phyloP scores from a whole-genome alignment of 2,888 invertebrate genomes.

The Luperina nickerlii region DNA sequence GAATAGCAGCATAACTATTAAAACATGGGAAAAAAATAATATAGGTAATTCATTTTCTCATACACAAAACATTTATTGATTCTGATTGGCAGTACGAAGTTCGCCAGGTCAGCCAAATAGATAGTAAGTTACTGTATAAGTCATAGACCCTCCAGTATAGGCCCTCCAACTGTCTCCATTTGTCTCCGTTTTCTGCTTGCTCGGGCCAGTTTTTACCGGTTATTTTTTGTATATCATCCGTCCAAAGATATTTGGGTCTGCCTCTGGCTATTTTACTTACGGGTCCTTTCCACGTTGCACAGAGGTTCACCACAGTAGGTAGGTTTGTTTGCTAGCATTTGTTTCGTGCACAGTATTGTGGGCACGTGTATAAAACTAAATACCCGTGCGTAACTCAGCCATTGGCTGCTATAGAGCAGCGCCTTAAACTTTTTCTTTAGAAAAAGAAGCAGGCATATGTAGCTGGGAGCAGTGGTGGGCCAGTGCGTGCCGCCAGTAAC shows the following conservation, averaged over 20 bases:
- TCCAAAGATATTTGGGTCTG: background rate
- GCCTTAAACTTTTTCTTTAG: background rate
- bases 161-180: background rate
- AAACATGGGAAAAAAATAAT: too few species aligned
- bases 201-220: background rate
- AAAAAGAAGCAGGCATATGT: background rate
- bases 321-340: background rate
- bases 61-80: too few species aligned
- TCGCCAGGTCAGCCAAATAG: background rate
- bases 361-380: background rate
- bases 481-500: too few species aligned
- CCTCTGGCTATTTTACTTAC: background rate
- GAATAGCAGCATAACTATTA: too few species aligned
- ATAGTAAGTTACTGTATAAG: background rate
- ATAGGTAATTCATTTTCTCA: too few species aligned
- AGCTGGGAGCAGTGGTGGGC: too few species aligned
- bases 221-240: background rate
- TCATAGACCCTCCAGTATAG: background rate
- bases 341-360: background rate
- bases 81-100: too few species aligned
- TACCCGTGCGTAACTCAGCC: too few species aligned
- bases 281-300: background rate
- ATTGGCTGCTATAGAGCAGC: background rate
- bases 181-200: background rate
- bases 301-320: background rate